Evolutionary conservation across 2,797 vertebrate genomes (phyloP), one percentile per base, ranked within the genome.

Genomic region (Anabacerthia variegaticeps): DNA sequence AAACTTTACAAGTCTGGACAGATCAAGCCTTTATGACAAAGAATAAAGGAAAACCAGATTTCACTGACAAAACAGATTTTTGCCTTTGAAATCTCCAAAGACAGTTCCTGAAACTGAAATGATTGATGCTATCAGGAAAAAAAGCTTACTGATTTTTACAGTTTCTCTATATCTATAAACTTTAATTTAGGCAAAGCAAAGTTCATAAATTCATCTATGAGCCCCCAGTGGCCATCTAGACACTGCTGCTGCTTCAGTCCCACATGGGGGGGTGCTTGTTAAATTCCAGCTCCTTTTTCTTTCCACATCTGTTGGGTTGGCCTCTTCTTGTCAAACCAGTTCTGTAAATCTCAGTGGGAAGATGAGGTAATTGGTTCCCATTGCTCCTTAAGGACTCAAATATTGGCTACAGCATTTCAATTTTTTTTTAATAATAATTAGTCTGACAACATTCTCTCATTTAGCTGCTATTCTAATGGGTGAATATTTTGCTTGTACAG

Each of bases 401-500:
- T 74, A 56, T 3, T 69, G 22, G 48, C 79, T 74, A 59, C n/a
- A 76, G 10, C 30, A 15, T 66, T 92, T 51, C 22, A 24, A 7
- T 0, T 30, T 89, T 71, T 54, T 59, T 46, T 62, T 43, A 36
- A 5, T 49, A 67, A 61, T 54, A 56, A 28, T 69, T 80, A 2
- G 43, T 37, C 20, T 85, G 48, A 61, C 26, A 79, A 51, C 44
- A 71, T 59, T 26, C 30, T 75, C 13, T 46, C 5, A 9, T 59
- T 80, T n/a, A 92, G 27, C 48, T 88, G 54, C 58, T 62, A 3
- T 55, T 92, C 88, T 94, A 95, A 95, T 30, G 49, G 51, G 43
- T 84, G 49, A 85, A 75, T 49, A 28, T 72, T 93, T 37, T 94
- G 61, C 73, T 97, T 59, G 30, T 51, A 48, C 95, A 99, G 99